These are phyloP conservation scores for Glyptemys insculpta DNA, from an alignment of 2,797 vertebrate genomes.

Conservation along the genomic window DNA sequence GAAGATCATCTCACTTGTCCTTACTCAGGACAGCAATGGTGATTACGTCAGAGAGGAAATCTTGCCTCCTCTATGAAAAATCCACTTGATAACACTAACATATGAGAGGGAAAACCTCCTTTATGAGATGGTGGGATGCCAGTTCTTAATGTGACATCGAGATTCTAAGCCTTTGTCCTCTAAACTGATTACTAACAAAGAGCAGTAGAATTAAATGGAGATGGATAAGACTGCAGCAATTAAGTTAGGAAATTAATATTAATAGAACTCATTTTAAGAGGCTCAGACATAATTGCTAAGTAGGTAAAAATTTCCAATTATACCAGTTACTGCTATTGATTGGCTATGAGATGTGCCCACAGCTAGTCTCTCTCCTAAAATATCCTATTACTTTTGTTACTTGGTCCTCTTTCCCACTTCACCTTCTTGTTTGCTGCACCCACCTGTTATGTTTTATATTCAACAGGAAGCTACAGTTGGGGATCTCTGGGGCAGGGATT, in stretches of 20 bases:
- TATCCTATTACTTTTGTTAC: constrained; percentile 32
- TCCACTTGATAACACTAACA: not conserved
- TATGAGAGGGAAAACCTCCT: not conserved
- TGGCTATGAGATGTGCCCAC: constrained; percentile 42
- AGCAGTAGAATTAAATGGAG: constrained; percentile 43
- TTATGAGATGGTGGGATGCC: not conserved
- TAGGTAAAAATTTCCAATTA: constrained; percentile 71
- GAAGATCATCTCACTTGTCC: too few relatives aligned
- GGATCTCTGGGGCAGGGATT: not conserved
- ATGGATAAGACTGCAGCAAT: constrained; percentile 25
- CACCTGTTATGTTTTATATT: not conserved
- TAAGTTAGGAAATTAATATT: constrained; percentile 62
- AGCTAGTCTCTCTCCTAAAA: not conserved
- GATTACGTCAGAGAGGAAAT: not conserved
- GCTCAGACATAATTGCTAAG: constrained; percentile 58
- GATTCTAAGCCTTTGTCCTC: not conserved
- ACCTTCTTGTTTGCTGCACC: not conserved
- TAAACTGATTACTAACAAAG: not conserved
- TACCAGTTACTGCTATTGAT: constrained; percentile 61
- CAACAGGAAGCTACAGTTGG: not conserved
- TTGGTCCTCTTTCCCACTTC: constrained; percentile 23
- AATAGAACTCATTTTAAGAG: constrained; percentile 70
- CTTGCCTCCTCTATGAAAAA: not conserved
- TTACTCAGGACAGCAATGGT: too few relatives aligned
- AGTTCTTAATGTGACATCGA: not conserved